A percentile compares a stretch with the other conserved stretches of the same genome.
These are phyloP conservation scores for Psococerastis gibbosa DNA, from an alignment of 2,888 invertebrate genomes.

Conservation along the genomic window DNA sequence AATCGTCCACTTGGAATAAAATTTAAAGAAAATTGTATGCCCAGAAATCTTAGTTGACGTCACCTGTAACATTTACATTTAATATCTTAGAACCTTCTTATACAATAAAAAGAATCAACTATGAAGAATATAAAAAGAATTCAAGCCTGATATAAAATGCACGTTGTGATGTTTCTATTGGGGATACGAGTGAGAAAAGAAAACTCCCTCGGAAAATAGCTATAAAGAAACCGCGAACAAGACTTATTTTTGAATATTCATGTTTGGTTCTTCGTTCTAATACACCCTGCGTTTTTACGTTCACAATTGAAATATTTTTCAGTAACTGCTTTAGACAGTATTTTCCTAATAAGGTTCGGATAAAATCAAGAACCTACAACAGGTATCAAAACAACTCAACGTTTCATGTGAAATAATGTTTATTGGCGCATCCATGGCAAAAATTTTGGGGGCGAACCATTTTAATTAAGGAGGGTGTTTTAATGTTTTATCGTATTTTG, in stretches of 20 bases:
- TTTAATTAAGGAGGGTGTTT: no score
- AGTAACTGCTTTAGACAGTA: no score
- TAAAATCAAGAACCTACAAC: no score
- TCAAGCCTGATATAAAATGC: not conserved
- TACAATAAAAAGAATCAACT: not conserved
- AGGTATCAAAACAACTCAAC: no score
- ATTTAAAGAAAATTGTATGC: slow-evolving; percentile 6
- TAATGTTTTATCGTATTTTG: no score
- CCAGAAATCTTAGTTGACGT: not conserved
- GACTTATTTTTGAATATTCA: slow-evolving; percentile 11
- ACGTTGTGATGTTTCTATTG: not conserved
- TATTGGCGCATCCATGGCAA: no score
- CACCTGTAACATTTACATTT: not conserved
- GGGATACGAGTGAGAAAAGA: not conserved
- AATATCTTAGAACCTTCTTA: not conserved
- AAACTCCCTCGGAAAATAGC: slow-evolving; percentile 8
- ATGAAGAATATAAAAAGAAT: not conserved
- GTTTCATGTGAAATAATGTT: no score
- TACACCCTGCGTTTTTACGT: no score
- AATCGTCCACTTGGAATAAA: slow-evolving; percentile 11
- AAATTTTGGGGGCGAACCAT: no score
- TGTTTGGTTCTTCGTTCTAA: slow-evolving; percentile 9
- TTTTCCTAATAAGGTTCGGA: no score
- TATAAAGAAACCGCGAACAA: slow-evolving; percentile 10
- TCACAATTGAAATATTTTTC: no score